Percentiles rank a stretch among this genome's conserved stretches.
These are phyloP conservation scores for Griposia aprilina DNA, from an alignment of 2,888 invertebrate genomes.

Conservation along the genomic window DNA sequence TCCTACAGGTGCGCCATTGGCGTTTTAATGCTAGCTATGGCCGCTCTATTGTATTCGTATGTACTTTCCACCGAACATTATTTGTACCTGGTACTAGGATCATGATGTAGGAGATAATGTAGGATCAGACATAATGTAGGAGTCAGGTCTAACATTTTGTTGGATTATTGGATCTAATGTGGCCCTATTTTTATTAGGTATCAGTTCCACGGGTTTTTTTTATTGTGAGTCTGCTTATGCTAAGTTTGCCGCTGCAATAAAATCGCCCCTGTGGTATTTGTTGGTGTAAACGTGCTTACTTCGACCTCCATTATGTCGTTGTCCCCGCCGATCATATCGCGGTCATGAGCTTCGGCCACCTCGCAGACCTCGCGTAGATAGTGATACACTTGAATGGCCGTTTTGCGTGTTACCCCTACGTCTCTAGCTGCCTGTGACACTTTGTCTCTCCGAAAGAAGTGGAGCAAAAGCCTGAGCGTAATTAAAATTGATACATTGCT, in stretches of 20 bases:
- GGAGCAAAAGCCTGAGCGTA: not conserved
- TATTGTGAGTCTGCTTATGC: no score
- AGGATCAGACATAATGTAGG: no score
- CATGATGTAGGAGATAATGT: no score
- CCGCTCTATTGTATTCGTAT: no score
- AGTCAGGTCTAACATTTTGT: constrained; percentile 9
- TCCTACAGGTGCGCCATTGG: no score
- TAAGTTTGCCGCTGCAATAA: constrained; percentile 32
- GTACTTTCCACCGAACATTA: no score
- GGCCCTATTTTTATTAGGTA: constrained; percentile 15
- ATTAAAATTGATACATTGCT: not conserved
- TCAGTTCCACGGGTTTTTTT: constrained; percentile 26
- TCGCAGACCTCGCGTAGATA: constrained; percentile 22
- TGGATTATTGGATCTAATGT: constrained; percentile 31
- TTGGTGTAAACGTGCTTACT: constrained; percentile 8
- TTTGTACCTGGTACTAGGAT: no score
- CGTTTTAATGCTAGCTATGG: no score
- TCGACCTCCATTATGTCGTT: constrained; percentile 32
- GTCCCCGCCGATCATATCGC: constrained; percentile 20
- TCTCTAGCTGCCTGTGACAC: constrained; percentile 23
- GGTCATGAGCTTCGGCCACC: constrained; percentile 25
- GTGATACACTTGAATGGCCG: not conserved
- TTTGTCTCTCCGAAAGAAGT: not conserved
- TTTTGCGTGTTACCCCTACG: constrained; percentile 25
- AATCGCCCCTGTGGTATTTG: constrained; percentile 29